Evolutionary conservation across 2,113 vertebrate genomes (phyloP), one percentile per base, ranked within the genome.

Genomic region (Hyla sarda): DNA sequence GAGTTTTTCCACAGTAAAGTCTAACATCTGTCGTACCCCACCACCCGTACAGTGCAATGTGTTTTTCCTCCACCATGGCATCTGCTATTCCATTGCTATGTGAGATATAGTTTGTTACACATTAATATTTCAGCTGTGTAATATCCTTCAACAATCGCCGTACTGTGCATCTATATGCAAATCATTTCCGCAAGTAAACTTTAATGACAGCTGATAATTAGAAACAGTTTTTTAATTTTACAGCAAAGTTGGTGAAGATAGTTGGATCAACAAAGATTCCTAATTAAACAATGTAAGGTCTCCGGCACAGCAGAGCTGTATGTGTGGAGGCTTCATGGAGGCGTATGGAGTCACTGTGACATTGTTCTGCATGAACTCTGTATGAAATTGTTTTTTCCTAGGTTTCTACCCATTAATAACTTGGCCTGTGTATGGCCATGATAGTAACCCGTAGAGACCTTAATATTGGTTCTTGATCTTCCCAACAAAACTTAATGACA

Each of bases 1-100:
- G 25, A 58, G 25, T 81, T 52, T 76, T 62, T 62, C 14, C 50
- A 74, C 77, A 62, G 62, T 47, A 47, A 34, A 87, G 54, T 62
- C 19, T 56, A 54, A 60, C 85, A 87, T 58, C 85, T 87, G 85
- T 7, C 60, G 67, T 37, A 28, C 9, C 21, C 84, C 30, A 72
- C 62, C 75, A 79, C 47, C 62, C 69, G 45, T 74, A 65, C 54
- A 81, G 52, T 48, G 67, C 52, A 56, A 69, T 62, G 25, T 60
- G 62, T 82, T 58, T 45, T 82, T 45, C 71, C 37, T 19, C 67
- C 67, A 60, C 67, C 32, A n/a, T 48, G 41, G 77, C 77, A 86
- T 86, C 84, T 86, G 84, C 50, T 72, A 60, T 79, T 58, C 47
- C 65, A 81, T 81, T 86, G 21, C 58, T 41, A 30, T 69, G 60